Conservation (phyloP, 2,797 vertebrate species). For the Dallia pectoralis region DNA sequence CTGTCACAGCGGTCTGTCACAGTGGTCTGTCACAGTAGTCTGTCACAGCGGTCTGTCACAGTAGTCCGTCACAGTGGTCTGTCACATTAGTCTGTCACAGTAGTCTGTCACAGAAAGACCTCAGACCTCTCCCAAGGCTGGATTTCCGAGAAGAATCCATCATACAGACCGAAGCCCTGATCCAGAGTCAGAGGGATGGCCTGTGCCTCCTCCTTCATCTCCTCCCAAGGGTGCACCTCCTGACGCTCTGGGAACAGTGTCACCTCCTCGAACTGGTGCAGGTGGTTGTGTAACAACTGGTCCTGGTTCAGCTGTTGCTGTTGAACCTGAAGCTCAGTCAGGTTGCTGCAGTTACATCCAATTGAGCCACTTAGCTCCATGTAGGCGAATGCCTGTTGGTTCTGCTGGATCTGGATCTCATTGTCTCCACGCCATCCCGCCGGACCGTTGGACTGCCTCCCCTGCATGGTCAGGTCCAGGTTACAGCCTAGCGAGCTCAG, state of each 20-base stretch:
- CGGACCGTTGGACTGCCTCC: slow-evolving; percentile 54
- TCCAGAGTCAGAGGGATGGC: slow-evolving; percentile 73
- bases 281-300: slow-evolving; percentile 66
- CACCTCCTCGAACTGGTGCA: slow-evolving; percentile 72
- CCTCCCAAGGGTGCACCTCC: slow-evolving; percentile 78
- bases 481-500: slow-evolving; percentile 81
- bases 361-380: slow-evolving; percentile 60
- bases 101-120: slow-evolving; percentile 68
- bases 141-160: slow-evolving; percentile 80
- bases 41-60: no score
- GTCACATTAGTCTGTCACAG: no score
- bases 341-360: slow-evolving; percentile 57
- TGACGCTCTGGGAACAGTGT: slow-evolving; percentile 71
- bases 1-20: no score
- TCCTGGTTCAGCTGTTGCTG: slow-evolving; percentile 63
- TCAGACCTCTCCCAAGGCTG: slow-evolving; percentile 79
- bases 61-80: no score
- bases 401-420: slow-evolving; percentile 49
- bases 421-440: slow-evolving; percentile 69
- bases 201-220: slow-evolving; percentile 79
- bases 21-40: no score
- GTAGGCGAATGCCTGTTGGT: slow-evolving; percentile 67
- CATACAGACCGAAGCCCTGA: slow-evolving; percentile 74
- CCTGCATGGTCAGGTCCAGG: slow-evolving; percentile 71
- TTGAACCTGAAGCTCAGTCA: slow-evolving; percentile 60